Evolutionary conservation across 2,113 vertebrate genomes (phyloP).

Genomic region (Zosterops japonicus): DNA sequence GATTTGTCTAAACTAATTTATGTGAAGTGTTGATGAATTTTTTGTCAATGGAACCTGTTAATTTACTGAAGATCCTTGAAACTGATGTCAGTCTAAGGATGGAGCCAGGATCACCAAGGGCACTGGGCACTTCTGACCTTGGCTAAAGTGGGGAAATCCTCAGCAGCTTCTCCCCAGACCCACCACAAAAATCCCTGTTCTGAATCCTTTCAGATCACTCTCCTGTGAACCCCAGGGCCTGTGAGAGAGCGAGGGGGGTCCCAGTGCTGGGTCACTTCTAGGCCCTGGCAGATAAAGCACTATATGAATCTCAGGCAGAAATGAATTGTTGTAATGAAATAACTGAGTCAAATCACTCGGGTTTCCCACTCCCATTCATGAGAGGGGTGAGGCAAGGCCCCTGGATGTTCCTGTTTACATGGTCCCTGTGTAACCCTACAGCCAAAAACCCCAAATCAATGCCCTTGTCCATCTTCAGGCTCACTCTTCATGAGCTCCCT

Average conservation of each 20-base stretch:
- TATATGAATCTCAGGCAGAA: constrained; percentile 51
- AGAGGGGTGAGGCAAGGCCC: neutral
- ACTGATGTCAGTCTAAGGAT: neutral
- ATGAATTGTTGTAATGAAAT: neutral
- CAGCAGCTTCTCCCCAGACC: neutral
- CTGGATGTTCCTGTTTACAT: constrained; percentile 12
- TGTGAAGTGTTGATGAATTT: neutral
- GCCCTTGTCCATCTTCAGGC: neutral
- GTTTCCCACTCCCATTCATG: neutral
- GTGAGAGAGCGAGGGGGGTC: neutral
- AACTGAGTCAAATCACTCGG: neutral
- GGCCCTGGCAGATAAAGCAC: constrained; percentile 29
- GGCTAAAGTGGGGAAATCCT: neutral
- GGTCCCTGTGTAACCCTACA: neutral
- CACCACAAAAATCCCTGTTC: fast-evolving
- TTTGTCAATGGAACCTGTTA: neutral
- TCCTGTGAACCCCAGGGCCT: neutral
- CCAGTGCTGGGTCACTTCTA: neutral
- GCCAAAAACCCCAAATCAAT: neutral
- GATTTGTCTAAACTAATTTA: neutral
- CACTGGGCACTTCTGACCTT: neutral
- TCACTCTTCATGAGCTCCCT: neutral
- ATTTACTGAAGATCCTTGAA: neutral
- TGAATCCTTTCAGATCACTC: neutral
- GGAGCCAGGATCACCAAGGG: neutral